Evolutionary conservation across 2,113 vertebrate genomes (phyloP).

Genomic region (Podilymbus podiceps): DNA sequence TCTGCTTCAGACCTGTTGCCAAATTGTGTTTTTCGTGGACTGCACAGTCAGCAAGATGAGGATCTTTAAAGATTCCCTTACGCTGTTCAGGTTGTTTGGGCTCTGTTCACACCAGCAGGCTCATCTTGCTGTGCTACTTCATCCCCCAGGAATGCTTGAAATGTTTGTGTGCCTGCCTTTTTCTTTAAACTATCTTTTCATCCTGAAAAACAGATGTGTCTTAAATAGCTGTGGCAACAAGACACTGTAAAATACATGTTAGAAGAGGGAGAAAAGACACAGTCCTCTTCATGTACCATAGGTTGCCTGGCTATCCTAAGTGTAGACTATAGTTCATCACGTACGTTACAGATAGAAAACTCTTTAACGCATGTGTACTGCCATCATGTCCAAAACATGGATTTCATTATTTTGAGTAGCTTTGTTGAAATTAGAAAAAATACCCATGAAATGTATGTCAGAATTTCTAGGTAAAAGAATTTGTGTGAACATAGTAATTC

Average conservation of each 20-base stretch:
- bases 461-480: neutral
- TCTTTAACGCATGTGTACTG: fast-evolving
- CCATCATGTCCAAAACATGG: neutral
- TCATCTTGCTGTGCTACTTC: neutral
- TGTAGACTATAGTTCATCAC: neutral
- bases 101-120: neutral
- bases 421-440: neutral
- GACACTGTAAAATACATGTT: neutral
- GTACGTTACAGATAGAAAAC: neutral
- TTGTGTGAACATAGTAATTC: neutral
- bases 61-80: neutral
- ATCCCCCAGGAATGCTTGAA: neutral
- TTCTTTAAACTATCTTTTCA: neutral
- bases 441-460: neutral
- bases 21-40: neutral
- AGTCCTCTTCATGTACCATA: fast-evolving
- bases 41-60: fast-evolving
- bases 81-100: neutral
- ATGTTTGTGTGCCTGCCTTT: neutral
- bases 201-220: neutral
- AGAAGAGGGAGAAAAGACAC: neutral
- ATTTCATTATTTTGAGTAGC: neutral
- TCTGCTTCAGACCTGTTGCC: neutral
- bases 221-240: neutral
- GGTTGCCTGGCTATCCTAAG: neutral